Conservation (phyloP, 2,113 vertebrate species). For the Calypte anna region DNA sequence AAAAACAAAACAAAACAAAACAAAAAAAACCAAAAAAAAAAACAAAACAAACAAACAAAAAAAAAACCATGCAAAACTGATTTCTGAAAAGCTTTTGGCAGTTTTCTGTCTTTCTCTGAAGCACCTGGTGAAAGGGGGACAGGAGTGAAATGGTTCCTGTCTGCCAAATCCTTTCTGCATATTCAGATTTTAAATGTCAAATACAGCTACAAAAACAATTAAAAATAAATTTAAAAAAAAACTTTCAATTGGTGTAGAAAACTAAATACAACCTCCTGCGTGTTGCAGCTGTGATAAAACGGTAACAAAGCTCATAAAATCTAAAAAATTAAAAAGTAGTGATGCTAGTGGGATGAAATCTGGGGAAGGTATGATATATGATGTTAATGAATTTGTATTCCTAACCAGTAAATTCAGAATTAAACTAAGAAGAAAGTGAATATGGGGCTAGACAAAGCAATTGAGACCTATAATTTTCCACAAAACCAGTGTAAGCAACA, state of each 20-base stretch:
- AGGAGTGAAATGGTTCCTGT: not conserved
- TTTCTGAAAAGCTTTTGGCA: not conserved
- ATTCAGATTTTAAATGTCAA: not conserved
- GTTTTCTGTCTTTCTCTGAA: not conserved
- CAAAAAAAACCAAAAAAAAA: not conserved
- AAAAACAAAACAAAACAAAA: not conserved
- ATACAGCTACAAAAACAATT: not conserved
- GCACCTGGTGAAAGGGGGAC: not conserved
- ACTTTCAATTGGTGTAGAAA: not conserved
- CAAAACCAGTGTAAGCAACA: too few species aligned
- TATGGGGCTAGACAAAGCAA: too few species aligned
- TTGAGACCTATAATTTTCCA: too few species aligned
- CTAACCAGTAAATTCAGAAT: too few species aligned
- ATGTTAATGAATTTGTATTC: too few species aligned
- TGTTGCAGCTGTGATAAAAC: not conserved
- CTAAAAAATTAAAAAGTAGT: not conserved
- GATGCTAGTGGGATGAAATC: not conserved
- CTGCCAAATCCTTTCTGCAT: not conserved
- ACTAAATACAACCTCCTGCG: not conserved
- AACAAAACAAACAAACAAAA: too few species aligned
- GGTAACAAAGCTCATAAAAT: accelerated
- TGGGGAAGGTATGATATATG: not conserved
- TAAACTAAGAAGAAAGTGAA: too few species aligned
- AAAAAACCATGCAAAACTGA: not conserved
- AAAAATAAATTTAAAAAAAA: too few species aligned